Evolutionary conservation across 2,113 vertebrate species (phyloP), one percentile per base, ranked within the genome.

Genomic region (Osmerus eperlanus): DNA sequence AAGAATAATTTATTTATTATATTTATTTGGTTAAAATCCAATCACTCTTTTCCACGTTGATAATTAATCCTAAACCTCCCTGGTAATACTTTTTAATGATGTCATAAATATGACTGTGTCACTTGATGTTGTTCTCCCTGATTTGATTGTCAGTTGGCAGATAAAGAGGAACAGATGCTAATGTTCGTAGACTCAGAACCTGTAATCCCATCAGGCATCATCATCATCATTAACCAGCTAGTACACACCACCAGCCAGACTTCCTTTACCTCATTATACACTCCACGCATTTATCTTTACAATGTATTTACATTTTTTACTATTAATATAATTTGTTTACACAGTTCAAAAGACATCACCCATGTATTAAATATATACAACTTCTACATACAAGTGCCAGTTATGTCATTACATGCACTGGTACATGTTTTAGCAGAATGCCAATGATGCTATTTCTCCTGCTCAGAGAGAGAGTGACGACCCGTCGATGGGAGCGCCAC

Each of bases 191-290:
- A 91, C 87, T 91, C 71, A 82, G 67, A 85, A 87, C 94, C 88
- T 85, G 81, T 85, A 85, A 79, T 90, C 90, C 88, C 90, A 92
- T 91, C 90, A 90, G 87, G 89, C 89, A 88, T 91, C 89, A 91
- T 91, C 92, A 91, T 91, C 92, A 92, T 91, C 90, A 89, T 91
- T 92, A 92, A 89, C 85, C 88, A 90, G 89, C 89, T 67, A 89
- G 86, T 89, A 89, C 88, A 90, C 88, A 91, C 91, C 90, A 90
- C 86, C 91, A 88, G 81, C 88, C 87, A 86, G 85, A 81, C 84
- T 86, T 83, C 84, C 83, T 91, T 88, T 90, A 89, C 88, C 86
- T 91, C 89, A 89, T 93, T 92, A 92, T 86, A 87, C 87, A 87
- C 84, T 14, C 18, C 29, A 41, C 2, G 21, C 25, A 15, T 41